Base-by-base conservation (phyloP, 2,797 vertebrate species). In the Tenualosa thibaudeaui region DNA sequence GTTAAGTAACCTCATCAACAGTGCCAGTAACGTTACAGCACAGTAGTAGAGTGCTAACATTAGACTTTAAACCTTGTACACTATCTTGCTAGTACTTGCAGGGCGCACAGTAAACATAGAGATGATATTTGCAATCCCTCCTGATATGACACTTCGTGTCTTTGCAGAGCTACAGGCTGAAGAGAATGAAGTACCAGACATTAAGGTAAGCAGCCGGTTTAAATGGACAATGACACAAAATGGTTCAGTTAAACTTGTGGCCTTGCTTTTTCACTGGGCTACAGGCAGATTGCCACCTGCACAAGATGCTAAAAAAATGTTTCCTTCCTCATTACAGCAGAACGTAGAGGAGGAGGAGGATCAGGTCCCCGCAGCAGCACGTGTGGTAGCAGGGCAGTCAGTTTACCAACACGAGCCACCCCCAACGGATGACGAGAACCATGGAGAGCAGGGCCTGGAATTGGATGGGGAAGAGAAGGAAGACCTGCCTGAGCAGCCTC, bases 321-420 rank as follows among this genome's bases (percentile, higher is more conserved):
- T 56, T 40, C 68, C 68, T 19, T 17, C 37, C 37, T 43, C 0
- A 7, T 37, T 17, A 75, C 68, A 75, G 22, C 91, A 93, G 37
- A 91, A 93, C 0, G 86, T 91, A 22, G 94, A 97, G 0, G 96
- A 97, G 24, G 96, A 97, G 0, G 96, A 97, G 24, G 96, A 75
- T 6, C 13, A 75, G 22, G 93, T 93, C 75, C 93, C 91, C 58
- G 86, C 95, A 22, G 89, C 91, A 46, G 90, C 95, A 15, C 94
- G 86, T 84, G 95, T 96, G 53, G 93, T 95, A 2, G 94, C 95
- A 8, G 95, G 95, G 37, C 93, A 94, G 9, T 87, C 92, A 9
- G 22, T 62, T 24, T 62, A 62, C 58, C 58, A n/a, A 24, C 58
- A 62, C 22, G 58, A 62, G 58, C 8, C 82, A 0, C 89, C 92